A percentile compares a stretch with the other conserved stretches of the same genome.
phyloP scores from a whole-genome alignment of 2,888 invertebrate species.

The Micropterix aruncella region DNA sequence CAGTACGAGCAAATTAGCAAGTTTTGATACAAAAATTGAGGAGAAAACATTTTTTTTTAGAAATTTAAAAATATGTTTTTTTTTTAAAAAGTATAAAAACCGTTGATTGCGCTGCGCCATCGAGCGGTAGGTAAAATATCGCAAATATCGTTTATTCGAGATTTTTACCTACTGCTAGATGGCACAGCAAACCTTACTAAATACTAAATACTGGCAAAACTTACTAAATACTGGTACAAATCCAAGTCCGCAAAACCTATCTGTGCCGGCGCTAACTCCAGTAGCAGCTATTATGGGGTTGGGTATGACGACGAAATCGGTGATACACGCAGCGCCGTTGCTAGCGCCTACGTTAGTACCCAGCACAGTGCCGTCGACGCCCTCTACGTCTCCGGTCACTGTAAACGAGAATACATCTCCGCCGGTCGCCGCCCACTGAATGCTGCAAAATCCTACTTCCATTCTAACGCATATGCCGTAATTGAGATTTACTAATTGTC shows the following conservation, averaged over 20 bases:
- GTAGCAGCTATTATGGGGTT: conserved; percentile 38
- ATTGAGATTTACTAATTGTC: conserved; percentile 55
- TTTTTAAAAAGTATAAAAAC: too few species aligned
- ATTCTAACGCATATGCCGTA: conserved; percentile 68
- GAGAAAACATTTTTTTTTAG: too few species aligned
- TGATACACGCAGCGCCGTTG: conserved; percentile 45
- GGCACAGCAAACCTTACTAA: too few species aligned
- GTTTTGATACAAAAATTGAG: too few species aligned
- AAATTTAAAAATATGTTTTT: too few species aligned
- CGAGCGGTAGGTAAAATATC: too few species aligned
- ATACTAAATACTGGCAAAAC: too few species aligned
- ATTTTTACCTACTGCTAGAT: too few species aligned
- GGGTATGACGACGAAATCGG: conserved; percentile 64
- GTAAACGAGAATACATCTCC: conserved; percentile 51
- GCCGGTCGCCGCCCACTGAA: conserved; percentile 46
- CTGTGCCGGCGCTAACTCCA: conserved; percentile 31
- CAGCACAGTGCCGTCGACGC: conserved; percentile 43
- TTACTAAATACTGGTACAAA: conserved; percentile 50
- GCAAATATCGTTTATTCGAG: too few species aligned
- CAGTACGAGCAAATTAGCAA: too few species aligned
- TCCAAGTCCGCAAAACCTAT: conserved; percentile 65
- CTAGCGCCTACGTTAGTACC: conserved; percentile 40
- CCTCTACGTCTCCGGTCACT: conserved; percentile 53
- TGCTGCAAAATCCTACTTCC: conserved; percentile 57
- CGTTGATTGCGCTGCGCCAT: too few species aligned